Percentiles rank a stretch among this genome's conserved stretches.
These are phyloP conservation scores for Tetrax tetrax DNA, from an alignment of 2,113 vertebrate species.

Conservation along the genomic window DNA sequence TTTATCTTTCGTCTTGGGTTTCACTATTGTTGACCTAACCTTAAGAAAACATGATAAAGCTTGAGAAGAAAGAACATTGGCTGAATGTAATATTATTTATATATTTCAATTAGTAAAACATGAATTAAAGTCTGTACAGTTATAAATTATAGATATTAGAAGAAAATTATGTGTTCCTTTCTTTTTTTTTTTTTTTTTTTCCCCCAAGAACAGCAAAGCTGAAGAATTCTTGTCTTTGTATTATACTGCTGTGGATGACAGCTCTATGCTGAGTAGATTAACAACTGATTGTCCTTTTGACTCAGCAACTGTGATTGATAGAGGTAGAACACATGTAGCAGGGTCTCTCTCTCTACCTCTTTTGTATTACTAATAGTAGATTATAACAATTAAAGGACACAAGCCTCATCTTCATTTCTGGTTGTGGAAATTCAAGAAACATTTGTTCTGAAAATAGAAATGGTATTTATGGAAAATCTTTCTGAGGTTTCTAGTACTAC, in stretches of 20 bases:
- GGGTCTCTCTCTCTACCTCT: background rate
- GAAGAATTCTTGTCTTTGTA: background rate
- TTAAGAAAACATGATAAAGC: background rate
- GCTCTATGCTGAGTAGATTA: background rate
- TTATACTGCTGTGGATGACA: background rate
- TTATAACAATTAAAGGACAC: background rate
- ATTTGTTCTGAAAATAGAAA: background rate
- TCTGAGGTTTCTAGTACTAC: background rate
- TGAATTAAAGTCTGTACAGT: background rate
- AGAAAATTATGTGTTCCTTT: background rate
- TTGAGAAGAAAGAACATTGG: background rate
- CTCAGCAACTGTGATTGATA: background rate
- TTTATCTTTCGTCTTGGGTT: conserved; percentile 47
- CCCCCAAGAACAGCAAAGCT: background rate
- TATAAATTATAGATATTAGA: background rate
- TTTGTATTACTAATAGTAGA: background rate
- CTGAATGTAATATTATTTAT: background rate
- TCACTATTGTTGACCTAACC: background rate
- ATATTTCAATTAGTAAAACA: background rate
- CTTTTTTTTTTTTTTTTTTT: background rate
- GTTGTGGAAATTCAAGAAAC: background rate
- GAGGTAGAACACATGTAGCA: background rate
- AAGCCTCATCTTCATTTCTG: background rate
- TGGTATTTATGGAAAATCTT: background rate
- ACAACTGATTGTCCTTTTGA: background rate